Base-by-base conservation (phyloP, 2,113 vertebrate species). In the Tinamus guttatus region DNA sequence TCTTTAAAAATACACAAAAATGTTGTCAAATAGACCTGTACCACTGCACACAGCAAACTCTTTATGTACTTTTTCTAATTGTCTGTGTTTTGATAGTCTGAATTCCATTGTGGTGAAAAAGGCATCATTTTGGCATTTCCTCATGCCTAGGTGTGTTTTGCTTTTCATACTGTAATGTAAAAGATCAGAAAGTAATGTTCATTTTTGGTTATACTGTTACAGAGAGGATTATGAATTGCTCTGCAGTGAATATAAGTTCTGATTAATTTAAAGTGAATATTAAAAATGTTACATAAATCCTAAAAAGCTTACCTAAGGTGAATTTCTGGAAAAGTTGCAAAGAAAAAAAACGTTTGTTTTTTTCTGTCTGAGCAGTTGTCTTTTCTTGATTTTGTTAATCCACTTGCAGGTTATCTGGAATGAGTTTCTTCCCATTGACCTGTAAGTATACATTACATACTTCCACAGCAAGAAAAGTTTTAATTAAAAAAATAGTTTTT, bases 61-160 rank as follows among this genome's bases (percentile, higher is more conserved):
- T 85, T 84, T 36, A 43, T 36, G 24, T 68, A 10, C 13, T 69
- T 87, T 89, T 76, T 22, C 14, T 73, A 36, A 60, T 36, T 78
- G 21, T 22, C 18, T n/a, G 3, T 58, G 9, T 81, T 76, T 80
- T 86, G 18, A 15, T 21, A 8, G 11, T 80, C 28, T 43, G 27
- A 36, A 52, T 69, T 85, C 80, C 40, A 58, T 9, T 73, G 24
- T 47, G 25, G 32, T 58, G 4, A 77, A 58, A 7, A 28, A n/a
- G 24, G 1, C 7, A 74, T 9, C 47, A n/a, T 56, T 82, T 85
- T 81, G 38, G 0, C n/a, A 65, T 83, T 87, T 91, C n/a, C 24
- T 34, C 3, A 7, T 13, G 16, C 17, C 32, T 18, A 7, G 18
- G 2, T 56, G 5, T 62, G 0, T 13, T 77, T 59, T 68, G 3